Evolutionary conservation across 2,113 vertebrate genomes (phyloP), one percentile per base, ranked within the genome.

Genomic region (Xyrauchen texanus): DNA sequence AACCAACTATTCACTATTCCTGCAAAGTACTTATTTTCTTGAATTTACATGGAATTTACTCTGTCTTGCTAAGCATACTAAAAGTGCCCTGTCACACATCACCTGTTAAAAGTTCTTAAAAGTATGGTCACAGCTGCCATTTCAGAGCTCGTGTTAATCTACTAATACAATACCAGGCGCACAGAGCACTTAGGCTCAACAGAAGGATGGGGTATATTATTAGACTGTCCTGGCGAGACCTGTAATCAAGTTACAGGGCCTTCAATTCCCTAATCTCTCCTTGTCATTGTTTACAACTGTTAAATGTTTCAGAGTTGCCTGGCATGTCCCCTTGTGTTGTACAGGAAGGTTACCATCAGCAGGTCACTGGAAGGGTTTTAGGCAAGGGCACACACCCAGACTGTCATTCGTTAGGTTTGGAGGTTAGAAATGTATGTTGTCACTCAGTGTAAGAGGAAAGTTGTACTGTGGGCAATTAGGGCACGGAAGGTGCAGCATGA

Each of bases 191-290:
- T 85, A 76, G 90, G 84, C 82, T 84, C 84, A 87, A 82, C 86
- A 86, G 87, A 88, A 88, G 77, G 58, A 61, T 44, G 57, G 44
- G 66, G 21, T 87, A 80, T 88, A 86, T 88, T 88, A 88, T 87
- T 88, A 88, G 86, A 88, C 87, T 52, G 80, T 78, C 84, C 88
- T 85, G 53, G 85, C 87, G 83, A 82, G 86, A 87, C 84, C 88
- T 85, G 79, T 89, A 90, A 93, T 91, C 79, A 81, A 88, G 89
- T 92, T 91, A 91, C 87, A 90, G 88, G 84, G 81, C 84, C 89
- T 89, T 89, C 87, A 88, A 87, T 90, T 91, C 84, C 85, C 85
- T 86, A 89, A 92, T 91, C 89, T 85, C 83, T 85, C 81, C 85
- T 90, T 91, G 86, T 91, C 89, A 87, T 86, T 85, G 79, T 65